A percentile compares a stretch with the other conserved stretches of the same genome.
Evolutionary conservation across 2,113 vertebrate species (phyloP).

Genomic region (Rhea americana): DNA sequence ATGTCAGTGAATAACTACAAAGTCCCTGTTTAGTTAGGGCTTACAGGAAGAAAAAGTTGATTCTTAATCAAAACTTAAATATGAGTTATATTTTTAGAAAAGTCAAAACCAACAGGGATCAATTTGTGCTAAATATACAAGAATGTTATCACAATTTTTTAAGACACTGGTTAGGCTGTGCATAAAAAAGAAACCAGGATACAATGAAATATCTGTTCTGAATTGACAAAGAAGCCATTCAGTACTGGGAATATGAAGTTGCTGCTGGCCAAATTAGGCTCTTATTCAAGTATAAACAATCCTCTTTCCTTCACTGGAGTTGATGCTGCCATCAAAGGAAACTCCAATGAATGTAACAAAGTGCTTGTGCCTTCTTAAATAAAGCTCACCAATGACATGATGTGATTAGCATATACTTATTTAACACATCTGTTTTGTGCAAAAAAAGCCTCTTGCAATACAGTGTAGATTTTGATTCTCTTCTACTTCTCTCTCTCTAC

Average conservation of each 20-base stretch:
- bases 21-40: neutral
- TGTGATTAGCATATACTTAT: neutral
- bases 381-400: neutral
- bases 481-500: neutral
- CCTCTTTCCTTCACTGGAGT: neutral
- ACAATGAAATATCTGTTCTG: conserved; percentile 17
- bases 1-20: neutral
- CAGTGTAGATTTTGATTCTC: neutral
- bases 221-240: conserved; percentile 9
- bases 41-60: neutral
- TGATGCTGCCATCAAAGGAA: neutral
- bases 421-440: neutral
- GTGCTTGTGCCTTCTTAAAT: neutral
- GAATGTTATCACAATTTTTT: neutral
- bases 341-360: neutral
- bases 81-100: neutral
- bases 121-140: neutral
- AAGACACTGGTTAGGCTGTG: neutral
- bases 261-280: neutral
- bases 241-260: neutral
- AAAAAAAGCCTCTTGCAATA: neutral
- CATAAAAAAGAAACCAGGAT: neutral
- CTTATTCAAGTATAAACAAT: neutral
- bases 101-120: neutral
- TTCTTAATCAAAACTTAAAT: neutral